Evolutionary conservation across 2,113 vertebrate genomes (phyloP).

Genomic region (Noturus placidus): DNA sequence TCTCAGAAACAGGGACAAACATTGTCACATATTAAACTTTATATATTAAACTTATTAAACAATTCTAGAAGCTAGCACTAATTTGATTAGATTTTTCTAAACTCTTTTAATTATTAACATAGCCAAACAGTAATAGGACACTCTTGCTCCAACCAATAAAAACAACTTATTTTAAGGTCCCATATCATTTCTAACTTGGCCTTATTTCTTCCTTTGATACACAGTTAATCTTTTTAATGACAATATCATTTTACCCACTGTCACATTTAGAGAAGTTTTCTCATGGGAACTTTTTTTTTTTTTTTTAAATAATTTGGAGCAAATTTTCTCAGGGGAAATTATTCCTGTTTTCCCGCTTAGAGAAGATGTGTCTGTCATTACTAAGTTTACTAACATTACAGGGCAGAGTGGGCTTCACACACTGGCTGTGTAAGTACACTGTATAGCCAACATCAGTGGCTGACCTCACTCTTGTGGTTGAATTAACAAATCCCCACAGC

Average conservation of each 20-base stretch:
- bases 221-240: conserved; percentile 65
- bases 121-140: neutral
- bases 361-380: conserved; percentile 55
- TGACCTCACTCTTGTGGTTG: neutral
- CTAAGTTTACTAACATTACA: conserved; percentile 71
- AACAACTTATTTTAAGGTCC: conserved; percentile 43
- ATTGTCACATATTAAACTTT: neutral
- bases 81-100: conserved; percentile 44
- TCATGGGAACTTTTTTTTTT: conserved; percentile 58
- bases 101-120: conserved; percentile 15
- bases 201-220: conserved; percentile 44
- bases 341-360: conserved; percentile 62
- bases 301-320: conserved; percentile 73
- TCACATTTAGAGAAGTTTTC: conserved; percentile 66
- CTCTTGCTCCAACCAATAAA: conserved; percentile 25
- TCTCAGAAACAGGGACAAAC: neutral
- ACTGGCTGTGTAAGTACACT: conserved; percentile 36
- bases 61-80: neutral
- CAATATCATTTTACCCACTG: conserved; percentile 62
- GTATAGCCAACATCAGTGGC: neutral
- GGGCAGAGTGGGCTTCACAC: conserved; percentile 54
- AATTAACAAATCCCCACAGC: neutral
- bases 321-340: conserved; percentile 73
- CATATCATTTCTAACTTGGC: conserved; percentile 37
- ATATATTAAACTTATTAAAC: neutral